Percentiles rank a stretch among this genome's conserved stretches.
These are phyloP conservation scores for Drosophila parvula DNA, from an alignment of 1,140 invertebrate species.

Conservation along the genomic window DNA sequence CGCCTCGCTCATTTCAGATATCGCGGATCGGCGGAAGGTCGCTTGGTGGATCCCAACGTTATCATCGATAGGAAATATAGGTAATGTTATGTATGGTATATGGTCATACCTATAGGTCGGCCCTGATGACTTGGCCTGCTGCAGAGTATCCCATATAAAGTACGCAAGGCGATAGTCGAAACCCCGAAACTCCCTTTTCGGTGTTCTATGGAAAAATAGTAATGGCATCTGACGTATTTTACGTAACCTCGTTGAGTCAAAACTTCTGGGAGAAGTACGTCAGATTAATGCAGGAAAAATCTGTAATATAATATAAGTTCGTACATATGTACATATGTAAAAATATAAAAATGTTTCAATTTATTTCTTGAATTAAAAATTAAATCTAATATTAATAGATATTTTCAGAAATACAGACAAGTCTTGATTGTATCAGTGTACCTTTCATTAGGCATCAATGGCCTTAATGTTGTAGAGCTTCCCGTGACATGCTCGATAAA, in stretches of 20 bases:
- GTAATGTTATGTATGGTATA: constrained; percentile 11
- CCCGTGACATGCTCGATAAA: background rate
- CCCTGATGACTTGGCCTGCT: constrained; percentile 4
- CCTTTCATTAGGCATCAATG: background rate
- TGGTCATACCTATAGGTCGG: constrained; percentile 5
- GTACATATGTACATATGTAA: too few species aligned
- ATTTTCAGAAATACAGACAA: background rate
- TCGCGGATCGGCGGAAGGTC: constrained; percentile 28
- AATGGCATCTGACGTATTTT: background rate
- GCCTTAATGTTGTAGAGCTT: background rate
- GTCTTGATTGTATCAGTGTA: background rate
- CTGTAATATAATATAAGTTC: too few species aligned
- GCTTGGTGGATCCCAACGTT: constrained; percentile 19
- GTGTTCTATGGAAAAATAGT: background rate
- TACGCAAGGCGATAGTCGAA: constrained; percentile 19
- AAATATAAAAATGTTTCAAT: too few species aligned
- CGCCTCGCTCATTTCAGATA: constrained; percentile 18
- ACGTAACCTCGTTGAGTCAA: background rate
- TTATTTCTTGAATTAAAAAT: too few species aligned
- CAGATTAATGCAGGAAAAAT: background rate
- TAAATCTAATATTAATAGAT: background rate
- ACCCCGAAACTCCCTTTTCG: constrained; percentile 14
- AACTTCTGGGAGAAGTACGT: too few species aligned
- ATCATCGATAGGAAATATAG: constrained; percentile 9
- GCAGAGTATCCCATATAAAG: constrained; percentile 10